Evolutionary conservation across 1,140 invertebrate species (phyloP).

Genomic region (Dreissena rostriformis): DNA sequence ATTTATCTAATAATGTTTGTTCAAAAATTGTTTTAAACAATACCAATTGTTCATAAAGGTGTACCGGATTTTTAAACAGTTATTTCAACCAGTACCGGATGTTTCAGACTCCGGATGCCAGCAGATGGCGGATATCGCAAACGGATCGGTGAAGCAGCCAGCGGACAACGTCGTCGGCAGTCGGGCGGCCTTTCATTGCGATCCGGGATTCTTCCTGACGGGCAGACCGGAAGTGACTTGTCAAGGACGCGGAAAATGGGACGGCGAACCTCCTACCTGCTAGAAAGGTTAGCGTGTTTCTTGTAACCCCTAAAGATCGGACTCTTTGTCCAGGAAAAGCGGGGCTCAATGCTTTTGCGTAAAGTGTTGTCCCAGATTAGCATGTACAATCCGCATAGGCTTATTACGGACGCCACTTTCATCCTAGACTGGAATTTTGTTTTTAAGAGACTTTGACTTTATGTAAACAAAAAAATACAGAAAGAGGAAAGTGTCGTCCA

Average conservation of each 20-base stretch:
- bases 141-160: constrained; percentile 60
- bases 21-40: no score
- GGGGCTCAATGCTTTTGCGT: neutral
- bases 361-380: neutral
- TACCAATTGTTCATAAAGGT: no score
- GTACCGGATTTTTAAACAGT: no score
- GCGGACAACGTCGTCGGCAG: constrained; percentile 52
- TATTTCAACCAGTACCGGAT: no score
- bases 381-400: neutral
- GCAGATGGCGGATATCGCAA: constrained; percentile 50
- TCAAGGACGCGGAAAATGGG: constrained; percentile 62
- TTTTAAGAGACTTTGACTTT: no score
- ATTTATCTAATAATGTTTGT: no score
- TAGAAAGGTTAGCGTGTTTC: constrained; percentile 60
- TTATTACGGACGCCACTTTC: neutral
- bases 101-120: constrained; percentile 62
- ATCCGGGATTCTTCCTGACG: constrained; percentile 63
- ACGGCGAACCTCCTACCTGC: constrained; percentile 66
- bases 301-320: neutral
- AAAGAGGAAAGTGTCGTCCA: no score
- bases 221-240: constrained; percentile 61
- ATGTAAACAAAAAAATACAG: no score
- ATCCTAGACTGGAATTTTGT: no score
- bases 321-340: neutral
- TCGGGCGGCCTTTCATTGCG: constrained; percentile 58